Conservation (phyloP, 1,140 invertebrate species). For the Linepithema humile region DNA sequence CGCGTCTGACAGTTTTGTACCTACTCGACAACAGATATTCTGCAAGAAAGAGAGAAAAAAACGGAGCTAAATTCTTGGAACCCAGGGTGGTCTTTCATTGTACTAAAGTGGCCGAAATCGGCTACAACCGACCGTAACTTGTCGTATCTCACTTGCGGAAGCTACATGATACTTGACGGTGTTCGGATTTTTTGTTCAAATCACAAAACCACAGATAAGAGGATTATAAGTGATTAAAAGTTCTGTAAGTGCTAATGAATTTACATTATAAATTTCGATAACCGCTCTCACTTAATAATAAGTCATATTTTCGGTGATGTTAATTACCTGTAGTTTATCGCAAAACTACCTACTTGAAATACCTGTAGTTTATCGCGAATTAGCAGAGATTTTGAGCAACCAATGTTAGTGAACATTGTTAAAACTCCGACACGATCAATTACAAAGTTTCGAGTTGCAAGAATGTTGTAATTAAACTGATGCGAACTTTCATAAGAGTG, state of each 20-base stretch:
- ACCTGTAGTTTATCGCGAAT: not conserved
- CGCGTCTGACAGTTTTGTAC: conserved; percentile 73
- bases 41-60: not conserved
- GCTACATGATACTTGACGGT: conserved; percentile 59
- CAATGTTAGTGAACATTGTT: not conserved
- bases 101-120: conserved; percentile 13
- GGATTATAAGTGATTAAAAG: conserved; percentile 26
- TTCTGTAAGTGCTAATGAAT: not conserved
- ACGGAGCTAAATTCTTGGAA: conserved; percentile 40
- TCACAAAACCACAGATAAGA: conserved; percentile 58
- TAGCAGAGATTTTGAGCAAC: not conserved
- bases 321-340: not conserved
- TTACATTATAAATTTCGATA: not conserved
- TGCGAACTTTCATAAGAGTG: conserved; percentile 4
- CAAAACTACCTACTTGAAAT: no score
- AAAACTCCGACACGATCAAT: not conserved
- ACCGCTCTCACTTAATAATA: not conserved
- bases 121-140: conserved; percentile 30
- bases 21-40: conserved; percentile 70
- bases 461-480: not conserved
- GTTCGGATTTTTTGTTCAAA: conserved; percentile 61
- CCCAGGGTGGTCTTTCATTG: conserved; percentile 60
- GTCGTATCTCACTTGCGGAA: conserved; percentile 67
- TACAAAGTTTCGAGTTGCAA: not conserved
- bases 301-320: not conserved